These are phyloP conservation scores for Anadara kagoshimensis DNA, from an alignment of 1,140 invertebrate species.

Conservation along the genomic window DNA sequence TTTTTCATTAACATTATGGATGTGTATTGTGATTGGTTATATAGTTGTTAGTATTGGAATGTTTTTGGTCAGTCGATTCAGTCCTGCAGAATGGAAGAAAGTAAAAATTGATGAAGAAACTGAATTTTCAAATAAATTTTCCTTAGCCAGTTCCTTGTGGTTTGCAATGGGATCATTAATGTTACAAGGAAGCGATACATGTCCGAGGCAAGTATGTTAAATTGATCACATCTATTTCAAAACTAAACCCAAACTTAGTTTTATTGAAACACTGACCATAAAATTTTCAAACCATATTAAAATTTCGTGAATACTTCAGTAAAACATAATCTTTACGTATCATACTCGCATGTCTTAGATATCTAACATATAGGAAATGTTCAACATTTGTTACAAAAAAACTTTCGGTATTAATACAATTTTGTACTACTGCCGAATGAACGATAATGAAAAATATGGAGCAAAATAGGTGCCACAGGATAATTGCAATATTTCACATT, in stretches of 20 bases:
- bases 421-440: too few species aligned
- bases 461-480: too few species aligned
- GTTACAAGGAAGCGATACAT: slow-evolving; percentile 96
- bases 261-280: background rate
- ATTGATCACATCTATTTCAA: too few species aligned
- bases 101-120: background rate
- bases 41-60: slow-evolving; percentile 93
- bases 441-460: too few species aligned
- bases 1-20: slow-evolving; percentile 82
- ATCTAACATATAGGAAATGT: too few species aligned
- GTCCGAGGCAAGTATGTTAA: slow-evolving; percentile 56
- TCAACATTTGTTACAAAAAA: too few species aligned
- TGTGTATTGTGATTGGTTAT: slow-evolving; percentile 92
- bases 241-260: background rate
- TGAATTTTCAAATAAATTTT: slow-evolving; percentile 82
- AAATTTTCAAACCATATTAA: background rate
- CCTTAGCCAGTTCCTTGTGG: slow-evolving; percentile 81
- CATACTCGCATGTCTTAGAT: too few species aligned
- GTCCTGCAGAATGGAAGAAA: slow-evolving; percentile 59
- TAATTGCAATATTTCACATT: too few species aligned
- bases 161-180: slow-evolving; percentile 97
- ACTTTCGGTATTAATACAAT: too few species aligned
- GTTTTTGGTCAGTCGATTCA: slow-evolving; percentile 78
- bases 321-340: background rate
- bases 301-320: background rate